Evolutionary conservation across 2,113 vertebrate genomes (phyloP), one percentile per base, ranked within the genome.

Genomic region (Pseudorasbora parva): DNA sequence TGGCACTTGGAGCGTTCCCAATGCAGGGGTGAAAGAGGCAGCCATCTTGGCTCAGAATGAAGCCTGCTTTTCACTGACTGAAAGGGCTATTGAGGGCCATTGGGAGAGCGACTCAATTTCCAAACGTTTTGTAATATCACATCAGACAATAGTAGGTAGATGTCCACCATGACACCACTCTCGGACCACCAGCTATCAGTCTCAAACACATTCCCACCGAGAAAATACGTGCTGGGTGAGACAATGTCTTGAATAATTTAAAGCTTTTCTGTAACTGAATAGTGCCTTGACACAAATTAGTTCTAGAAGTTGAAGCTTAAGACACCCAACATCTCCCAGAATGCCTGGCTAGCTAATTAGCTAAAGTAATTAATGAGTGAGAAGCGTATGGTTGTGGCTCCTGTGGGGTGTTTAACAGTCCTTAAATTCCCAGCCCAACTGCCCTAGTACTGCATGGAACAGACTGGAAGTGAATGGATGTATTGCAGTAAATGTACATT

Each of bases 241-340:
- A 82, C 89, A 88, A 90, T 88, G 88, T 87, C 86, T 86, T 91
- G 86, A 88, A 85, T 91, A 89, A 93, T 93, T 93, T 81, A 62
- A 89, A 91, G 86, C 90, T 82, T 86, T 91, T 85, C 81, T 43
- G 59, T 92, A 92, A 93, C 90, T 92, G 86, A 93, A 92, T 89
- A 84, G 87, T 59, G 10, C 89, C 90, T 90, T 88, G 84, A 91
- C 88, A 84, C 84, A 92, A 92, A 93, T 94, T 92, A 92, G 89
- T 92, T 92, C 80, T 75, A 85, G 89, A 89, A 88, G 89, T 89
- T 91, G 88, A 90, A 91, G 89, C 89, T 72, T 72, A 89, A 88
- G 85, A 85, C 76, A 66, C 78, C 86, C 88, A 78, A 88, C 89
- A 91, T 88, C 54, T 87, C 83, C 88, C 25, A 69, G 84, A 88